Conservation (phyloP, 92 coral and sea anemone species). For the Paramuricea clavata region DNA sequence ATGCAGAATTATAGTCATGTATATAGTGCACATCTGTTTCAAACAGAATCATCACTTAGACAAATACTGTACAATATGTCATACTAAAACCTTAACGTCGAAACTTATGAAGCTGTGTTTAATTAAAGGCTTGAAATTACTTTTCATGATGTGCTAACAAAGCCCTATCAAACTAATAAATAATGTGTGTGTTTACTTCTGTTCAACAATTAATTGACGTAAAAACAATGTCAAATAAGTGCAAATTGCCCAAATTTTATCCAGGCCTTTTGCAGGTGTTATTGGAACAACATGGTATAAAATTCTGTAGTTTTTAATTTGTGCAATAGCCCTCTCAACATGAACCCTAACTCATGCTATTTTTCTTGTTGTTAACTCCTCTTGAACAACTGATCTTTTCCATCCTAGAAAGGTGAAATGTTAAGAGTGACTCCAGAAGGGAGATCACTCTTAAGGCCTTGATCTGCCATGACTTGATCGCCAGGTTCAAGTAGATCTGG, state of each 20-base stretch:
- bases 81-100: no score
- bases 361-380: conserved; percentile 28
- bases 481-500: conserved; percentile 48
- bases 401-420: conserved; percentile 51
- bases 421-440: conserved; percentile 50
- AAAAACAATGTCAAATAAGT: no score
- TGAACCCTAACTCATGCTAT: conserved; percentile 42
- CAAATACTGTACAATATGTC: not conserved
- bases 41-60: not conserved
- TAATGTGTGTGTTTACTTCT: no score
- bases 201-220: no score
- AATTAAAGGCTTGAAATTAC: no score
- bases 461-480: conserved; percentile 66
- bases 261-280: no score
- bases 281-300: conserved; percentile 35
- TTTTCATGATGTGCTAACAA: no score
- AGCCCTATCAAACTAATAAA: no score
- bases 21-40: not conserved
- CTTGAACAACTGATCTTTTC: conserved; percentile 21
- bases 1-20: not conserved
- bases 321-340: conserved; percentile 27
- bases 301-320: not conserved
- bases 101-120: no score
- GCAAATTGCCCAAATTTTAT: no score
- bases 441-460: conserved; percentile 61